A percentile compares a stretch with the other conserved stretches of the same genome.
Evolutionary conservation across 92 coral and sea anemone genomes (phyloP).

Genomic region (Zoanthus gigantus): DNA sequence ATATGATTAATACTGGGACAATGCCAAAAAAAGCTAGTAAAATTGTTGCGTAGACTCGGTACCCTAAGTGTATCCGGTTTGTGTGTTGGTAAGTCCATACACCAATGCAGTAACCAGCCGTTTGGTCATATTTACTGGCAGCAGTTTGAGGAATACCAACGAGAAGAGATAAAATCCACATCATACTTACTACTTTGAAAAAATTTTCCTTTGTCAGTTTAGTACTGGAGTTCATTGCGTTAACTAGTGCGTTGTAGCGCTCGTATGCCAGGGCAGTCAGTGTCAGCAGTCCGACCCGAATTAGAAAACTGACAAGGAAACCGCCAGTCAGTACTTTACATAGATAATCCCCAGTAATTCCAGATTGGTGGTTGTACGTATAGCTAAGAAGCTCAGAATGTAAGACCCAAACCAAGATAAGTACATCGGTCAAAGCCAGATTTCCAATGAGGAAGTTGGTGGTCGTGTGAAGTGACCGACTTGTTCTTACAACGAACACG

Average conservation of each 20-base stretch:
- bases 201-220: slow-evolving; percentile 30
- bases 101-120: slow-evolving; percentile 8
- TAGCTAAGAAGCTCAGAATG: slow-evolving; percentile 20
- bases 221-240: slow-evolving; percentile 15
- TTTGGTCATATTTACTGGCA: slow-evolving; percentile 13
- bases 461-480: slow-evolving; percentile 27
- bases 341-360: slow-evolving; percentile 24
- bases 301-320: slow-evolving; percentile 8
- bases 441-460: slow-evolving; percentile 35
- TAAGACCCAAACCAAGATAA: slow-evolving; percentile 32
- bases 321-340: slow-evolving; percentile 31
- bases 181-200: background rate
- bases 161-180: slow-evolving; percentile 16
- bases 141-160: slow-evolving; percentile 23
- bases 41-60: slow-evolving; percentile 28
- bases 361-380: background rate
- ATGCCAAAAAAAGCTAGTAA: slow-evolving; percentile 17
- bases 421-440: slow-evolving; percentile 26
- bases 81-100: background rate
- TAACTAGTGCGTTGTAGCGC: slow-evolving; percentile 26
- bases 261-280: slow-evolving; percentile 34
- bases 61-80: slow-evolving; percentile 20
- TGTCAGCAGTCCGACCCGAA: slow-evolving; percentile 18
- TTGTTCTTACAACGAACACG: slow-evolving; percentile 1
- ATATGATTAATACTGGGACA: slow-evolving; percentile 1